Evolutionary conservation across 2,113 vertebrate genomes (phyloP).

Genomic region (Rana temporaria): DNA sequence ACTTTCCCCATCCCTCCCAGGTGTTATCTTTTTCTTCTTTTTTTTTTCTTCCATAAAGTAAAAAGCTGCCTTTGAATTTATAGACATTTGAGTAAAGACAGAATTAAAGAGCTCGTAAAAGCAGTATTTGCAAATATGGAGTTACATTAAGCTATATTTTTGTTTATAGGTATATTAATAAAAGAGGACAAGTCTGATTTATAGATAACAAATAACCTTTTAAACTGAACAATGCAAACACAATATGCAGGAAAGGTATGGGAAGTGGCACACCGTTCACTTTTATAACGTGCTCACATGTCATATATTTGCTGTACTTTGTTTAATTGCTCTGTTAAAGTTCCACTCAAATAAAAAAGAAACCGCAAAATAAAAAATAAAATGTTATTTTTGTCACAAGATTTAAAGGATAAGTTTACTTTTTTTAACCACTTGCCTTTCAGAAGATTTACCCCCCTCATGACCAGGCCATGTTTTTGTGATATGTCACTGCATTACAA

Average conservation of each 20-base stretch:
- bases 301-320: no score
- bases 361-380: no score
- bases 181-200: conserved; percentile 23
- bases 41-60: conserved; percentile 14
- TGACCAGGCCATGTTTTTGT: no score
- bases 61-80: conserved; percentile 45
- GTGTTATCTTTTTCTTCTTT: conserved; percentile 4
- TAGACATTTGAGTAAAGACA: conserved; percentile 31
- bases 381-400: no score
- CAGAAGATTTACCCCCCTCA: no score
- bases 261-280: neutral
- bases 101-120: conserved; percentile 38
- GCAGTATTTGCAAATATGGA: conserved; percentile 24
- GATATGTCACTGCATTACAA: no score
- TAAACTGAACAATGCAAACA: neutral
- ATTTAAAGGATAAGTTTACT: no score
- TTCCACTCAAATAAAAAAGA: no score
- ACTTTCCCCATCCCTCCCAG: conserved; percentile 28
- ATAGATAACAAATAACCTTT: conserved; percentile 21
- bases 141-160: conserved; percentile 15
- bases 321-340: no score
- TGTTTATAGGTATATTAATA: conserved; percentile 5
- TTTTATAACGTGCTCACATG: no score
- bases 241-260: neutral
- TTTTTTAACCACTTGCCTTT: no score